Evolutionary conservation across 2,888 invertebrate species (phyloP).

Genomic region (Eudemis profundana): DNA sequence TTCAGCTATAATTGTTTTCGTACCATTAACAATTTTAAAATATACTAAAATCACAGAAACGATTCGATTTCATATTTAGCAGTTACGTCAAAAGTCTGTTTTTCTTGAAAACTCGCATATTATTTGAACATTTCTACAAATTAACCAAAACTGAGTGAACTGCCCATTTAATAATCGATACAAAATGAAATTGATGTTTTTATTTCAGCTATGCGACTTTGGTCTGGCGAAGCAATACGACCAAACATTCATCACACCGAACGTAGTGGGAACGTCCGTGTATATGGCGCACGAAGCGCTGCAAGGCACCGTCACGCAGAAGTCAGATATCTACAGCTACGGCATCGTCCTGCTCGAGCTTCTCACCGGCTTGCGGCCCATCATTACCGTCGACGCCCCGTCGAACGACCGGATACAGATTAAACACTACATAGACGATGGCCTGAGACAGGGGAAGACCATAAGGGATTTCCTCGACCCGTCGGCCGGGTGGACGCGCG

Average conservation of each 20-base stretch:
- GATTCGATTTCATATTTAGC: too few relatives aligned
- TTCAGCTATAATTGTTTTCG: too few relatives aligned
- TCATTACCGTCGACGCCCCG: constrained; percentile 79
- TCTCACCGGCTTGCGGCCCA: constrained; percentile 88
- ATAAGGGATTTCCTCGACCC: constrained; percentile 84
- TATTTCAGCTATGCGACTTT: constrained; percentile 89
- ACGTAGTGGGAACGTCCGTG: constrained; percentile 88
- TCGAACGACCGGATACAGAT: constrained; percentile 63
- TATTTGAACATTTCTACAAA: too few relatives aligned
- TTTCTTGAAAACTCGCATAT: too few relatives aligned
- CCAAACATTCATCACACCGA: constrained; percentile 78
- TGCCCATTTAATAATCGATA: too few relatives aligned
- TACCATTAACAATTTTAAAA: too few relatives aligned
- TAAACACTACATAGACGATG: constrained; percentile 81
- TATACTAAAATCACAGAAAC: too few relatives aligned
- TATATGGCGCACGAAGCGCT: constrained; percentile 92
- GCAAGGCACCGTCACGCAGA: constrained; percentile 88
- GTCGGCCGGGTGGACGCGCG: constrained; percentile 84
- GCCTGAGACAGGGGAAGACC: constrained; percentile 71
- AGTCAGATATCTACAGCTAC: constrained; percentile 91
- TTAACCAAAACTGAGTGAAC: too few relatives aligned
- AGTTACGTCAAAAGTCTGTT: too few relatives aligned
- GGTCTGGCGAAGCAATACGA: constrained; percentile 88
- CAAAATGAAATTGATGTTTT: too few relatives aligned
- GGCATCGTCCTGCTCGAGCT: constrained; percentile 91